A percentile compares a stretch with the other conserved stretches of the same genome.
These are phyloP conservation scores for Dicaeum eximium DNA, from an alignment of 2,113 vertebrate species.

Conservation along the genomic window DNA sequence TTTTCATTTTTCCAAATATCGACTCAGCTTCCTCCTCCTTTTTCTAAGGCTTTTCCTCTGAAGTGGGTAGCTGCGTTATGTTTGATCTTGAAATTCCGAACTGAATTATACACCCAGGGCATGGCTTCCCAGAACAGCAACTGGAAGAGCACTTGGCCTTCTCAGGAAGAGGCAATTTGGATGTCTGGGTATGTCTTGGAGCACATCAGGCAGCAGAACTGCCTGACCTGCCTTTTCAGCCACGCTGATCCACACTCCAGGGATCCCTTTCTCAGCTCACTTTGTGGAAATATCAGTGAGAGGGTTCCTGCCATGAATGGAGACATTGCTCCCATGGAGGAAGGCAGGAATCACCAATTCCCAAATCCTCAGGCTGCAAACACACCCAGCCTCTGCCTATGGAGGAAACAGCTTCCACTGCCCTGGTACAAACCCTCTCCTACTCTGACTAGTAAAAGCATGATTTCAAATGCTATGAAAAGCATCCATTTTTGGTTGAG, in stretches of 20 bases:
- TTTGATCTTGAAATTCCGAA: slow-evolving; percentile 71
- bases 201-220: not conserved
- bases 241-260: not conserved
- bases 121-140: slow-evolving; percentile 70
- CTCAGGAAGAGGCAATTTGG: slow-evolving; percentile 51
- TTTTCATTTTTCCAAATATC: slow-evolving; percentile 74
- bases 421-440: not conserved
- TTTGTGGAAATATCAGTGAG: not conserved
- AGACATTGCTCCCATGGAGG: not conserved
- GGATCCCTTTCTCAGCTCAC: not conserved
- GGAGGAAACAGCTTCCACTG: not conserved
- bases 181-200: slow-evolving; percentile 34
- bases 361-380: not conserved
- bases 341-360: not conserved
- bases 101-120: slow-evolving; percentile 45
- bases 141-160: slow-evolving; percentile 38
- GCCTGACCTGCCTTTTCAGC: not conserved
- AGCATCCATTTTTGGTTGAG: not conserved
- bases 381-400: not conserved
- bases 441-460: not conserved
- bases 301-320: not conserved
- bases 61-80: slow-evolving; percentile 62
- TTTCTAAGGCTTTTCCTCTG: slow-evolving; percentile 35
- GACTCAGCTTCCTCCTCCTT: slow-evolving; percentile 16
- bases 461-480: not conserved